These are phyloP conservation scores for Poeciliopsis turneri DNA, from an alignment of 2,797 vertebrate genomes.

Conservation along the genomic window DNA sequence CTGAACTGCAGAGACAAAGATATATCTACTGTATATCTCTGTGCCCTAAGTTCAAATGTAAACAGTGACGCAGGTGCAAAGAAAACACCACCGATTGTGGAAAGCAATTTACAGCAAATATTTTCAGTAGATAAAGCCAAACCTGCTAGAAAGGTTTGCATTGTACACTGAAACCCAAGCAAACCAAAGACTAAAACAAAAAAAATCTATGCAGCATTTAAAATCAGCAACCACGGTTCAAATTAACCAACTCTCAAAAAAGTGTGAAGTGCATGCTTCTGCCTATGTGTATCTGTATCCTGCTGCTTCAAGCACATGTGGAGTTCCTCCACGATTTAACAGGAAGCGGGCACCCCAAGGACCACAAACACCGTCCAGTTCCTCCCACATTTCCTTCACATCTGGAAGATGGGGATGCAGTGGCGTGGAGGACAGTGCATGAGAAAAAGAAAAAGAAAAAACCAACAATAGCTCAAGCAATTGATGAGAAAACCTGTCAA, in stretches of 20 bases:
- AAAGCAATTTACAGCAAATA: constrained; percentile 32
- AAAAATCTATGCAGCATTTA: background rate
- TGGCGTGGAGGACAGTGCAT: constrained; percentile 4
- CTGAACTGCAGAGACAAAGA: constrained; percentile 28
- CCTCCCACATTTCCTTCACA: constrained; percentile 70
- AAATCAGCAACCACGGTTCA: constrained; percentile 13
- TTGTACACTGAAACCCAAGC: constrained; percentile 11
- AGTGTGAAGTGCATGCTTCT: background rate
- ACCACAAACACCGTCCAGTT: constrained; percentile 70
- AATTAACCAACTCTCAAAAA: constrained; percentile 9
- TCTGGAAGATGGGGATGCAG: constrained; percentile 57
- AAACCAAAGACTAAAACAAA: background rate
- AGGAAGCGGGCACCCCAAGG: constrained; percentile 77
- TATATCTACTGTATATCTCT: constrained; percentile 7
- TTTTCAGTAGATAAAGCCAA: constrained; percentile 29
- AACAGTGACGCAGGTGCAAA: constrained; percentile 69
- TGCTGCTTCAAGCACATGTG: constrained; percentile 65
- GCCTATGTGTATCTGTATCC: constrained; percentile 30
- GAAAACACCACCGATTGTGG: constrained; percentile 42
- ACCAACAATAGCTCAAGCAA: constrained; percentile 2
- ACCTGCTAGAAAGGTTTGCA: background rate
- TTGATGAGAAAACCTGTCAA: constrained; percentile 17
- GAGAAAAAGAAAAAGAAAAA: background rate
- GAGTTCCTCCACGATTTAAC: constrained; percentile 65
- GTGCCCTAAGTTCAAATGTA: constrained; percentile 50